Evolutionary conservation across 2,888 invertebrate species (phyloP), one percentile per base, ranked within the genome.

Genomic region (Eustalomyia histrio): DNA sequence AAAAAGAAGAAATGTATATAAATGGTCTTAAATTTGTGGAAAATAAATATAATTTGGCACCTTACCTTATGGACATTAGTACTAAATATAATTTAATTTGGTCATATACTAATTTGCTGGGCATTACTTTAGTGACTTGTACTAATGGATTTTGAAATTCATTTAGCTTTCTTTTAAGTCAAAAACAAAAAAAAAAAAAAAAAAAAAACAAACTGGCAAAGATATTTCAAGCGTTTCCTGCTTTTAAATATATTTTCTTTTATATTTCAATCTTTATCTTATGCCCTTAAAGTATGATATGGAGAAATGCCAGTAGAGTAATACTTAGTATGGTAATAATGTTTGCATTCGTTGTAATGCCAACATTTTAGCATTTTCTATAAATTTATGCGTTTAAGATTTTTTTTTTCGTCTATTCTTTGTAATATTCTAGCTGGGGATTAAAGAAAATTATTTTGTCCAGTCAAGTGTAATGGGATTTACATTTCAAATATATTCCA

Each of bases 41-140:
- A 33, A 65, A 35, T 39, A 55, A n/a, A 53, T 65, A 53, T 39
- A 55, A 65, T 65, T 65, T 55, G 65, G 39, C n/a, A n/a, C 35
- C 39, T 39, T 21, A 39, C n/a, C 14, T 47, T 47, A 47, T n/a
- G 43, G n/a, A 47, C 6, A n/a, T 47, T 47, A n/a, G 43, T n/a
- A n/a, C 29, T n/a, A n/a, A n/a, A 47, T 47, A n/a, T n/a, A 47
- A 29, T 29, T 47, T n/a, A 47, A 47, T 6, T n/a, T n/a, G 6
- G n/a, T 4, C 43, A 47, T n/a, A 14, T n/a, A 47, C 43, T 47
- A 47, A 47, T 47, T 47, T 47, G 2, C n/a, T n/a, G 14, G n/a
- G 43, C 12, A 47, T 47, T 47, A 47, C 43, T 47, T 47, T 47
- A 47, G n/a, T n/a, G n/a, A n/a, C n/a, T 47, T 47, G n/a, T 14